Conservation (phyloP, 2,797 vertebrate species). For the Oophaga sylvatica region DNA sequence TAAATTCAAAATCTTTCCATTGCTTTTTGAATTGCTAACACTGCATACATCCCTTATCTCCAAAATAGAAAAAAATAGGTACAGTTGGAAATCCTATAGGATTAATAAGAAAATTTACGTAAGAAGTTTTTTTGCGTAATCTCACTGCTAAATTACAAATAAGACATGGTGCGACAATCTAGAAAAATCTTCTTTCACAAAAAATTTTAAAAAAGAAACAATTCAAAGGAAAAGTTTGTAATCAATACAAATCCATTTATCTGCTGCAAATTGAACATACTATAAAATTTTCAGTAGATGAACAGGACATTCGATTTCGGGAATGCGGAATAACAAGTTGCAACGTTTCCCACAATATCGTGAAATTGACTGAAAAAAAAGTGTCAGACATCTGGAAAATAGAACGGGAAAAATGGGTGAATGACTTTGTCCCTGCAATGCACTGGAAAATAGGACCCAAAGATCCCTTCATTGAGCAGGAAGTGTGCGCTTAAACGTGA, state of each 20-base stretch:
- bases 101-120: slow-evolving; percentile 17
- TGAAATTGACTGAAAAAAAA: slow-evolving; percentile 52
- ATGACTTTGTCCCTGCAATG: slow-evolving; percentile 40
- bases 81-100: not conserved
- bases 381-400: slow-evolving; percentile 53
- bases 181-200: not conserved
- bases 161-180: slow-evolving; percentile 24
- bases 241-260: slow-evolving; percentile 30
- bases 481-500: slow-evolving; percentile 12
- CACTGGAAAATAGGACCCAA: slow-evolving; percentile 46
- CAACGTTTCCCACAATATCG: slow-evolving; percentile 31
- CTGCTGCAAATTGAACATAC: slow-evolving; percentile 24
- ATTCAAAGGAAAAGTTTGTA: slow-evolving; percentile 22
- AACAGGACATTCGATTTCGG: slow-evolving; percentile 25
- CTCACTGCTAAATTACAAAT: slow-evolving; percentile 18
- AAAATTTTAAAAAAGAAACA: slow-evolving; percentile 29
- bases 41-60: not conserved
- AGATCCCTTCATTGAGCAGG: slow-evolving; percentile 43
- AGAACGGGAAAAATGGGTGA: slow-evolving; percentile 31
- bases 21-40: not conserved
- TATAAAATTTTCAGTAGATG: slow-evolving; percentile 36
- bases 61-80: not conserved
- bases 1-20: not conserved
- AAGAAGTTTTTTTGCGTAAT: slow-evolving; percentile 26
- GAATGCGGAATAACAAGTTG: slow-evolving; percentile 49